A percentile compares a stretch with the other conserved stretches of the same genome.
phyloP scores from a whole-genome alignment of 92 coral and sea anemone species.

The Epizoanthus stellaris region DNA sequence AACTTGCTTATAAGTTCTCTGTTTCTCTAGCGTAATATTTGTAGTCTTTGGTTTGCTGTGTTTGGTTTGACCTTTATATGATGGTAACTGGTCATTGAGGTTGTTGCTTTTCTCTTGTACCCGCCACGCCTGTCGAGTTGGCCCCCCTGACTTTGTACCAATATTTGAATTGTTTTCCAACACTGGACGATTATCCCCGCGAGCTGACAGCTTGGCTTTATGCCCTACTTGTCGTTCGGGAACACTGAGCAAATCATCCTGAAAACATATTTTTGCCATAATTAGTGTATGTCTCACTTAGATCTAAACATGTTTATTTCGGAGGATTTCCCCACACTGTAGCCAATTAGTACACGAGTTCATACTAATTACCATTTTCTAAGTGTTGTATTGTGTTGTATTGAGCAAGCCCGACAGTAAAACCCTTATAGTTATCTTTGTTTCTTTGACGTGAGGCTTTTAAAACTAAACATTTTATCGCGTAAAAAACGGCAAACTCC shows the following conservation, averaged over 20 bases:
- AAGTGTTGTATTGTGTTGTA: too few species aligned
- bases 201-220: background rate
- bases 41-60: conserved; percentile 35
- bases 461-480: too few species aligned
- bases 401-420: too few species aligned
- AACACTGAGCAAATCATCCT: conserved; percentile 6
- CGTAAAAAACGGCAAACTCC: too few species aligned
- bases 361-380: too few species aligned
- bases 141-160: background rate
- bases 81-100: background rate
- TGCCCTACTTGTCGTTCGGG: background rate
- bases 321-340: too few species aligned
- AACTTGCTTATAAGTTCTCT: conserved; percentile 32
- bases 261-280: background rate
- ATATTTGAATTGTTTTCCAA: conserved; percentile 1
- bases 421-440: too few species aligned
- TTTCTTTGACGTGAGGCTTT: too few species aligned
- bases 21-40: conserved; percentile 25
- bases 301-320: too few species aligned
- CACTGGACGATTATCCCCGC: background rate
- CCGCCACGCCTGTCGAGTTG: conserved; percentile 25
- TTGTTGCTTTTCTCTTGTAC: background rate
- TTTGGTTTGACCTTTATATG: background rate
- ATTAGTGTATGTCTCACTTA: background rate
- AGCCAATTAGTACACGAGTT: too few species aligned